Conservation (phyloP, 2,797 vertebrate genomes). For the Poecilia wingei region DNA sequence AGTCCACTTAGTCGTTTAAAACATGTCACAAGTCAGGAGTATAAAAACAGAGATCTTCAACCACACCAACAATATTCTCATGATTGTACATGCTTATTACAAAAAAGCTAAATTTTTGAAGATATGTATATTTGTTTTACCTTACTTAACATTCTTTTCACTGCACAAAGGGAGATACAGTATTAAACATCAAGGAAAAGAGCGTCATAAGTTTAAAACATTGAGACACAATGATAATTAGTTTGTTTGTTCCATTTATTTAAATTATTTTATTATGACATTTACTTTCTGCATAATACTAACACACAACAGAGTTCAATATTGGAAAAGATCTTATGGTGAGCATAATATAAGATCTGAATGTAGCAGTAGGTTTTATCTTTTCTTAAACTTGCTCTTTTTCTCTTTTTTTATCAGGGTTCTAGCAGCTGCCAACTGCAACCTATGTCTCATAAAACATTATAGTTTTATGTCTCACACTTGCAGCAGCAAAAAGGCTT, state of each 20-base stretch:
- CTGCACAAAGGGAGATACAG: neutral
- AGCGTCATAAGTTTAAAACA: neutral
- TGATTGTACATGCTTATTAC: neutral
- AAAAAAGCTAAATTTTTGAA: neutral
- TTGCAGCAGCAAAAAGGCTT: slow-evolving; percentile 26
- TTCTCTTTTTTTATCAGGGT: neutral
- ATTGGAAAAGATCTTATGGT: neutral
- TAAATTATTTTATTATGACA: neutral
- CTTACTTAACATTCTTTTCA: neutral
- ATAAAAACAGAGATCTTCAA: neutral
- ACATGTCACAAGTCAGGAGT: neutral
- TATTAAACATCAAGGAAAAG: neutral
- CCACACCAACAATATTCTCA: neutral
- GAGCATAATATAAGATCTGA: neutral
- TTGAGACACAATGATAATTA: neutral
- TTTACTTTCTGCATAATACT: neutral
- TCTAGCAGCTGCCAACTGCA: neutral
- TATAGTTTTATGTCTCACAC: slow-evolving; percentile 12
- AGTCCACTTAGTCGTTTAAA: neutral
- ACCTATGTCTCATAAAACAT: slow-evolving; percentile 11
- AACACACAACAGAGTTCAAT: neutral
- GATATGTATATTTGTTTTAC: neutral
- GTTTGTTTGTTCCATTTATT: neutral
- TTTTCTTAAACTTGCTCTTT: neutral
- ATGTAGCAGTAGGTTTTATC: neutral